Conservation (phyloP, 2,113 vertebrate species). For the Mohoua ochrocephala region DNA sequence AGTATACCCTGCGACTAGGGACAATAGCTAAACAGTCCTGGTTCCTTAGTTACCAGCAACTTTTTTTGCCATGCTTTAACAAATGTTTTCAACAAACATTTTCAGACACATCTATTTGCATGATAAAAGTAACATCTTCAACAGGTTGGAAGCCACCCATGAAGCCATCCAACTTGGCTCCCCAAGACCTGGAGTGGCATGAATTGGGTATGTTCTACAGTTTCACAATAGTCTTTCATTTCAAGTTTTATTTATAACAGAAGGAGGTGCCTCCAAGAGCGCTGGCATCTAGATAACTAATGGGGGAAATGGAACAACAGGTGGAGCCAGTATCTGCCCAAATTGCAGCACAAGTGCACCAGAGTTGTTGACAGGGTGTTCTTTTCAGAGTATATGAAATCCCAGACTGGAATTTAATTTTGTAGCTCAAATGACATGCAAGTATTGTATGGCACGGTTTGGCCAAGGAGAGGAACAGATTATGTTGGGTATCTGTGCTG, state of each 20-base stretch:
- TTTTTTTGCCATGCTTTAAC: neutral
- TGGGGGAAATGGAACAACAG: neutral
- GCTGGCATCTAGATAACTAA: neutral
- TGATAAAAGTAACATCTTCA: neutral
- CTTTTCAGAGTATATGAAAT: neutral
- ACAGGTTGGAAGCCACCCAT: neutral
- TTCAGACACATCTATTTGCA: neutral
- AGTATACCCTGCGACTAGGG: neutral
- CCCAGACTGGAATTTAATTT: neutral
- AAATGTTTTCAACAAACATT: neutral
- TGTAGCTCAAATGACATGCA: neutral
- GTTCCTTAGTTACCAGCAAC: neutral
- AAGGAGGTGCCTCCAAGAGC: neutral
- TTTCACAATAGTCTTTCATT: neutral
- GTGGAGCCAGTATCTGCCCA: neutral
- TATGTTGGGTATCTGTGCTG: neutral
- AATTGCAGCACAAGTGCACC: neutral
- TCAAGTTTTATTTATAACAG: constrained; percentile 10
- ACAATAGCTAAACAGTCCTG: neutral
- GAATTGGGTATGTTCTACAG: neutral
- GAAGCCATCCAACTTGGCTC: neutral
- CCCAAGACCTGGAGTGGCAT: neutral
- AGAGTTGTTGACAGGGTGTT: neutral
- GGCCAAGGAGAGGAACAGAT: neutral
- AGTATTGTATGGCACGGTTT: neutral